phyloP scores from a whole-genome alignment of 2,797 vertebrate species.

The Pseudomugil tenellus region DNA sequence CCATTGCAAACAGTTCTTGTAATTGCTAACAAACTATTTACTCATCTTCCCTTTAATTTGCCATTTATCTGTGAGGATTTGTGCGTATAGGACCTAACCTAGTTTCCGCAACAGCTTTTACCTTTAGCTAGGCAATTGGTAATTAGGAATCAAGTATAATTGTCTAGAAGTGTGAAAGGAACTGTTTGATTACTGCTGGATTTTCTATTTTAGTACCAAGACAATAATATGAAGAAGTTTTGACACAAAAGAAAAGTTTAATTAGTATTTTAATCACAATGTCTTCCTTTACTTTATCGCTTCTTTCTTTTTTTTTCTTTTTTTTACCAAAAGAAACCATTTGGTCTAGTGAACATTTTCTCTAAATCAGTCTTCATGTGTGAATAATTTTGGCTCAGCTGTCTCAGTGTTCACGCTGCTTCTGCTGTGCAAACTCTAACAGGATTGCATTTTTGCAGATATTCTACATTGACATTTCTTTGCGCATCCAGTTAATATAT shows the following conservation, averaged over 20 bases:
- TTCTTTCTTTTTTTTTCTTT: not conserved
- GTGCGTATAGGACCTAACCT: not conserved
- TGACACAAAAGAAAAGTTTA: not conserved
- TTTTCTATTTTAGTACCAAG: not conserved
- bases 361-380: not conserved
- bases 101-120: not conserved
- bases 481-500: slow-evolving; percentile 65
- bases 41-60: not conserved
- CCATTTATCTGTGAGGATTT: not conserved
- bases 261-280: not conserved
- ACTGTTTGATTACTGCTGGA: not conserved
- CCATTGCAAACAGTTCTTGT: not conserved
- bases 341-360: not conserved
- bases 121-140: not conserved
- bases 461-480: slow-evolving; percentile 52
- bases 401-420: slow-evolving; percentile 8
- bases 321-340: not conserved
- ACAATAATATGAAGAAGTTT: not conserved
- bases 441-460: slow-evolving; percentile 42
- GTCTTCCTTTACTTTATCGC: not conserved
- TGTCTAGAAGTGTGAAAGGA: too few relatives aligned
- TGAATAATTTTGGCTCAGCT: not conserved
- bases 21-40: not conserved
- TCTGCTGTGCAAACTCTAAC: slow-evolving; percentile 31
- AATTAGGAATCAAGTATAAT: too few relatives aligned